Evolutionary conservation across 2,113 vertebrate genomes (phyloP), one percentile per base, ranked within the genome.

Genomic region (Oncorhynchus keta): DNA sequence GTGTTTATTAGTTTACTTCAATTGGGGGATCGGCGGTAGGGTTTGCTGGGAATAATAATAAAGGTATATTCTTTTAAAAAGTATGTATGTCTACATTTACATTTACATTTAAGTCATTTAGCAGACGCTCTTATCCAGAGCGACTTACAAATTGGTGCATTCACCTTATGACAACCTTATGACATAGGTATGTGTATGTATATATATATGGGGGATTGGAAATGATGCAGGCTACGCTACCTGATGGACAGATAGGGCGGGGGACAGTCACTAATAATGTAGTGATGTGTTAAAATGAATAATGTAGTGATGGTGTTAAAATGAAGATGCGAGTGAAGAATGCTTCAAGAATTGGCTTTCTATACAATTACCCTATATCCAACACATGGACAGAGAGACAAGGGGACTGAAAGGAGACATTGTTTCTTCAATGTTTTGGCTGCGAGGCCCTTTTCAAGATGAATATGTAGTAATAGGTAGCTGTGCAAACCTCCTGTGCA

Each of bases 401-500:
- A n/a, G 59, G 18, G 59, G 18, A 62, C 8, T 26, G 3, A 66
- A 22, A 64, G 62, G 62, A 45, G 9, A 11, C 39, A 28, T 24
- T 66, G 6, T 14, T 66, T 24, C 22, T 66, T 28, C 14, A 66
- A 66, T 30, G 5, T 66, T n/a, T 24, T 7, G 16, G 18, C 55
- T 4, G 55, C 16, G 5, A 57, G 55, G 13, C 55, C 16, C 1
- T 18, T 57, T 57, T 57, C 13, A 57, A 57, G 18, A 57, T 18
- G 16, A 16, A 57, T 20, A 57, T 20, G 55, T 57, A 57, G 5
- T n/a, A 62, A 62, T 18, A 39, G 7, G 14, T 11, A 5, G 30
- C 51, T 68, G 35, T 2, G 81, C 91, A 22, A 75, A 97, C 96
- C 96, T 95, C 83, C 93, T 76, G 82, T 81, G 14, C 81, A 81